A percentile compares a stretch with the other conserved stretches of the same genome.
Evolutionary conservation across 2,797 vertebrate genomes (phyloP).

Genomic region (Remorina albescens): DNA sequence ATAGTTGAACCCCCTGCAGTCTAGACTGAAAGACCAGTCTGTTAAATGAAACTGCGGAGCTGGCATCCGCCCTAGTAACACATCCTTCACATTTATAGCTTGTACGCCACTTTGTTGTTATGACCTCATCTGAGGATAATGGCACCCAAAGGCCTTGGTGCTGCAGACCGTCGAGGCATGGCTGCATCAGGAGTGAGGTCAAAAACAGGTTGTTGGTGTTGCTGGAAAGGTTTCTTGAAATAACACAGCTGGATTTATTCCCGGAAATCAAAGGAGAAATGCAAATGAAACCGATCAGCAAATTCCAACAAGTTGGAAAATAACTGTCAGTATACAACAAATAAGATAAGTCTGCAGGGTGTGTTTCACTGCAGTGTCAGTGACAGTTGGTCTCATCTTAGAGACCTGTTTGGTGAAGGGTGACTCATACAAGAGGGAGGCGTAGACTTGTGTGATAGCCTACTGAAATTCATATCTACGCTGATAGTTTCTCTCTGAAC

Average conservation of each 20-base stretch:
- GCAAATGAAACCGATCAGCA: neutral
- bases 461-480: constrained; percentile 32
- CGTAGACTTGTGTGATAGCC: too few relatives aligned
- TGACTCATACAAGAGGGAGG: constrained; percentile 47
- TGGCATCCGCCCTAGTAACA: constrained; percentile 16
- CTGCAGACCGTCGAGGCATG: neutral
- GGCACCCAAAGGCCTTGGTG: constrained; percentile 14
- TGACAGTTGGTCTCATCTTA: neutral
- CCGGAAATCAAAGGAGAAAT: neutral
- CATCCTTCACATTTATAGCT: constrained; percentile 21
- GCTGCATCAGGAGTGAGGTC: constrained; percentile 4
- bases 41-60: constrained; percentile 28
- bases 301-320: neutral
- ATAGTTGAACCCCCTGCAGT: neutral
- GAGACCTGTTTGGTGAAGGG: constrained; percentile 51
- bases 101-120: neutral
- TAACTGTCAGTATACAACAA: neutral
- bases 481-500: constrained; percentile 28
- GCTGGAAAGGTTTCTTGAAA: neutral
- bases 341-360: neutral
- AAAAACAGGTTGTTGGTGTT: neutral
- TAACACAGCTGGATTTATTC: neutral
- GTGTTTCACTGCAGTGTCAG: neutral
- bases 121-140: constrained; percentile 48
- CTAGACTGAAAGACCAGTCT: constrained; percentile 11